A percentile compares a stretch with the other conserved stretches of the same genome.
phyloP scores from a whole-genome alignment of 2,888 invertebrate genomes.

The Mamestra brassicae region DNA sequence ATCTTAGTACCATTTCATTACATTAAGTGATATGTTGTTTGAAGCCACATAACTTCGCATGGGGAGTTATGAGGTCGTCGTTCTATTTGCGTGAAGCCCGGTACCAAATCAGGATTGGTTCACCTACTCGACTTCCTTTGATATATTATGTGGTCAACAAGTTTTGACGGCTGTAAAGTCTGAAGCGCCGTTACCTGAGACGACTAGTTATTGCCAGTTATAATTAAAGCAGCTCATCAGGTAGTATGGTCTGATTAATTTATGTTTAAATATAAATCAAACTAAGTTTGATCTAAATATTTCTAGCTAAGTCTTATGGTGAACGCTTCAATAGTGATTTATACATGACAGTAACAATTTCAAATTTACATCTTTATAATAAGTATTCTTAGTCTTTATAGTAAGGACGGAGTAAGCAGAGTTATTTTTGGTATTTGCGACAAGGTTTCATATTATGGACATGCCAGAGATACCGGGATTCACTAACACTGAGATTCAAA shows the following conservation, averaged over 20 bases:
- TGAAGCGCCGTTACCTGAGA: slow-evolving; percentile 43
- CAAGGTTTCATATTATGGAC: too few species aligned
- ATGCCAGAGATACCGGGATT: too few species aligned
- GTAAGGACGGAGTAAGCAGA: too few species aligned
- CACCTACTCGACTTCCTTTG: slow-evolving; percentile 43
- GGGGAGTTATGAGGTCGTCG: slow-evolving; percentile 41
- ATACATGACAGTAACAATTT: too few species aligned
- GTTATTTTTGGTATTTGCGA: too few species aligned
- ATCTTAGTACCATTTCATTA: slow-evolving; percentile 62
- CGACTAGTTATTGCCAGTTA: slow-evolving; percentile 45
- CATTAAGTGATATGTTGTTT: slow-evolving; percentile 55
- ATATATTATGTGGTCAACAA: slow-evolving; percentile 49
- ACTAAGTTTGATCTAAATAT: slow-evolving; percentile 1
- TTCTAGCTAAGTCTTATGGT: not conserved
- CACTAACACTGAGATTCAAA: too few species aligned
- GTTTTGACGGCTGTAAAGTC: slow-evolving; percentile 37
- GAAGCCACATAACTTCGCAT: slow-evolving; percentile 38
- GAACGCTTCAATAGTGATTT: not conserved
- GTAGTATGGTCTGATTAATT: slow-evolving; percentile 21
- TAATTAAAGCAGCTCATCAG: slow-evolving; percentile 49
- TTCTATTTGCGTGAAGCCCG: slow-evolving; percentile 48
- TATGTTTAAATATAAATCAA: slow-evolving; percentile 4
- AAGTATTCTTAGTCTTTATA: too few species aligned
- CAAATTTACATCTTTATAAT: too few species aligned
- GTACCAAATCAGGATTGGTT: slow-evolving; percentile 54